Evolutionary conservation across 2,888 invertebrate genomes (phyloP), one percentile per base, ranked within the genome.

Genomic region (Blastobasis adustella): DNA sequence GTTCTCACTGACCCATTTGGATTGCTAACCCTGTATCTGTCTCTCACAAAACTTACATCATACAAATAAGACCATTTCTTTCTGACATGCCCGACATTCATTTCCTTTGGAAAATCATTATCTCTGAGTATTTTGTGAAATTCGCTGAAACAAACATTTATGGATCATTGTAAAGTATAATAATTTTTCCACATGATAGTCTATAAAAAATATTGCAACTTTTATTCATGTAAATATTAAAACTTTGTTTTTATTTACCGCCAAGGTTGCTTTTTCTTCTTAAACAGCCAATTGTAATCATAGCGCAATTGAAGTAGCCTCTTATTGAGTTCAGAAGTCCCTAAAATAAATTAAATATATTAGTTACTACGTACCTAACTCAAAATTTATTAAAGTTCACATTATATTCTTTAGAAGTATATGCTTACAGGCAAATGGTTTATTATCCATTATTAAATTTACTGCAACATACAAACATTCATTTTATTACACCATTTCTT

Each of bases 31-130:
- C 23, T 23, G 23, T 23, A 23, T 23, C 23, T 23, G 23, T 23
- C 3, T 1, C 23, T 23, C 23, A 40, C 36, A 49, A 39, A 52
- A 79, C 86, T 81, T 69, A 89, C 88, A 73, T 88, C 87, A 76
- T 81, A 86, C 46, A 79, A 82, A 51, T 85, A 86, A 37, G 78
- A 75, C 88, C 88, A 89, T 57, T 88, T 89, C 59, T 85, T 89
- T 47, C 89, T 74, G 2, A 88, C 78, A 71, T 86, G 84, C 39
- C 76, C 74, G 37, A 87, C 57, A 9, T 83, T 81, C 74, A 89
- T 83, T 57, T 82, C 76, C 56, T 71, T 65, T 36, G 89, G 89
- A 59, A 87, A 89, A 10, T 85, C 88, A 70, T 80, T 80, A 42
- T 83, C 70, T 48, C 79, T 55, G 37, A 89, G 68, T 47, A 89